Conservation (phyloP, 2,113 vertebrate genomes). For the Bubo bubo region DNA sequence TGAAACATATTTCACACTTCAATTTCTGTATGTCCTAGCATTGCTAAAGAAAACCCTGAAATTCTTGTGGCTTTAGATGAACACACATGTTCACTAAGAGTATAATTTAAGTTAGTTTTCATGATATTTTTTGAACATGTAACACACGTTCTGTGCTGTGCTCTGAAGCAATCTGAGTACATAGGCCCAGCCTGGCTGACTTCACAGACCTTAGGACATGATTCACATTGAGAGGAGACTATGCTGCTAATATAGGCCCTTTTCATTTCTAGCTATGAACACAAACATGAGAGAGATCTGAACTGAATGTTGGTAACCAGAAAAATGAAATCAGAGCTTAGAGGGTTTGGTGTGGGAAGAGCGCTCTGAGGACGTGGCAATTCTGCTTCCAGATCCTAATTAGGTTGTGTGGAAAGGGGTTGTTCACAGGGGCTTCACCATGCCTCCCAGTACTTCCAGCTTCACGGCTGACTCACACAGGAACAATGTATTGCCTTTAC, state of each 20-base stretch:
- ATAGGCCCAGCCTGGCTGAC: background rate
- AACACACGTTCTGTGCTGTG: background rate
- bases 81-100: background rate
- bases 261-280: background rate
- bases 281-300: background rate
- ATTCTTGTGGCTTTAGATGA: background rate
- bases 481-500: background rate
- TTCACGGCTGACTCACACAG: background rate
- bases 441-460: background rate
- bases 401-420: background rate
- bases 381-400: background rate
- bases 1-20: background rate
- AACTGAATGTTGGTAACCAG: background rate
- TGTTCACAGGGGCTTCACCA: background rate
- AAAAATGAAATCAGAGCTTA: background rate
- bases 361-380: fast-evolving
- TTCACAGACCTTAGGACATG: background rate
- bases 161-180: background rate
- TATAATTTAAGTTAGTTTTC: background rate
- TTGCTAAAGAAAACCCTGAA: background rate
- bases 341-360: background rate
- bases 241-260: background rate
- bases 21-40: background rate
- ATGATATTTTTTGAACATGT: background rate
- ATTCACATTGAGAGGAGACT: background rate